phyloP scores from a whole-genome alignment of 2,113 vertebrate species.

The Bungarus multicinctus region DNA sequence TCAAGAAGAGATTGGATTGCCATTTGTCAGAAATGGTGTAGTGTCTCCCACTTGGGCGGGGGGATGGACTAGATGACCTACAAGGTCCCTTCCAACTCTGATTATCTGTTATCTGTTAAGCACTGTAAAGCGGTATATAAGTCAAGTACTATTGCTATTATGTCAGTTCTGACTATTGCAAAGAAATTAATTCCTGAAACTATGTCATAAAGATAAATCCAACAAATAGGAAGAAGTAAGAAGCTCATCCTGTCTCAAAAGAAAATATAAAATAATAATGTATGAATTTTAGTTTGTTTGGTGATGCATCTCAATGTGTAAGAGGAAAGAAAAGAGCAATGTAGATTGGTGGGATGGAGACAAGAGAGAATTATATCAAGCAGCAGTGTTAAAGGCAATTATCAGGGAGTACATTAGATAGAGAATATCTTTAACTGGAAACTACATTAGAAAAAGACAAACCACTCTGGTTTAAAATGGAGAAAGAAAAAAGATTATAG shows the following conservation, averaged over 20 bases:
- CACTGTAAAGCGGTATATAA: background rate
- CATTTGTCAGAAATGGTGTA: too few relatives aligned
- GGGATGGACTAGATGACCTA: too few relatives aligned
- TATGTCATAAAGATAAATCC: background rate
- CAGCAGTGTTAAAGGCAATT: background rate
- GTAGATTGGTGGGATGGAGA: background rate
- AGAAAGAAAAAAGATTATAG: background rate
- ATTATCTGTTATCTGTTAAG: too few relatives aligned
- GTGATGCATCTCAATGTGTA: background rate
- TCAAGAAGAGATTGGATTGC: too few relatives aligned
- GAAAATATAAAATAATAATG: background rate
- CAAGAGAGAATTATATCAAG: background rate
- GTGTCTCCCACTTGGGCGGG: too few relatives aligned
- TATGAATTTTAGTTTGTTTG: background rate
- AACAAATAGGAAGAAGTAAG: background rate
- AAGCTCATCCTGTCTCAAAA: background rate
- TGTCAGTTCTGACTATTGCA: background rate
- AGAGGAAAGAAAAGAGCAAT: background rate
- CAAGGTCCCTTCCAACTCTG: too few relatives aligned
- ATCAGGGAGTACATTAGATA: background rate
- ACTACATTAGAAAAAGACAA: background rate
- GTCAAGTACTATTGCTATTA: background rate
- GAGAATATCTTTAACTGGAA: background rate
- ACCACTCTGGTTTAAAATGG: background rate
- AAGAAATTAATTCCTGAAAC: background rate